phyloP scores from a whole-genome alignment of 2,888 invertebrate species.

The Creontiades dilutus region DNA sequence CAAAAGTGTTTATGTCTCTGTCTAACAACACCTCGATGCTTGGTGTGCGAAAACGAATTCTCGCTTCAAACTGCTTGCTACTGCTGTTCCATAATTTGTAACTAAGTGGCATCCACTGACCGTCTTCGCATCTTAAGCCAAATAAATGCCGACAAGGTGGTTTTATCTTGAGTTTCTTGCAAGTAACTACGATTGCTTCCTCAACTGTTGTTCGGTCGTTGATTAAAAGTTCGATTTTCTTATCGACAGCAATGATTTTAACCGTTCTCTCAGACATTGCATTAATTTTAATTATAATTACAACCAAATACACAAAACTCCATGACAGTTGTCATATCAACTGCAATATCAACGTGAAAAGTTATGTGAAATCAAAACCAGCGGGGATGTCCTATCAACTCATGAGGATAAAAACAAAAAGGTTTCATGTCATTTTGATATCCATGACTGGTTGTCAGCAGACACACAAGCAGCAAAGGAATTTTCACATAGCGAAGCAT shows the following conservation, averaged over 20 bases:
- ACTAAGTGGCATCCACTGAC: constrained; percentile 86
- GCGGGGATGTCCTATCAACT: neutral
- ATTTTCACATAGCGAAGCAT: too few relatives aligned
- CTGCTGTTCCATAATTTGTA: constrained; percentile 80
- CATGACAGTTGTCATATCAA: neutral
- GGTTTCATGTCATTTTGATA: too few relatives aligned
- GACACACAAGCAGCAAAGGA: too few relatives aligned
- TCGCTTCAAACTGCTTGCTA: constrained; percentile 83
- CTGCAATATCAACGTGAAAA: neutral
- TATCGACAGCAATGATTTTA: constrained; percentile 57
- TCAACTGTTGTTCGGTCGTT: constrained; percentile 81
- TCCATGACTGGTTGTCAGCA: too few relatives aligned
- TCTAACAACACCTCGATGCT: constrained; percentile 83
- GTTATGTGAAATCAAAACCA: neutral
- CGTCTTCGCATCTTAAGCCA: constrained; percentile 84
- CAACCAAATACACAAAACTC: neutral
- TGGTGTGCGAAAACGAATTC: constrained; percentile 89
- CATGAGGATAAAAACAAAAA: too few relatives aligned
- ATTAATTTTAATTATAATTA: neutral
- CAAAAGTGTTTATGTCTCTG: constrained; percentile 87
- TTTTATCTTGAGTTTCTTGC: constrained; percentile 86
- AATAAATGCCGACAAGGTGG: constrained; percentile 89
- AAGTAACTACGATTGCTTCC: constrained; percentile 85
- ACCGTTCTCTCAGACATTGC: constrained; percentile 59
- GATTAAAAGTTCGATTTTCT: constrained; percentile 57